A percentile compares a stretch with the other conserved stretches of the same genome.
Evolutionary conservation across 2,113 vertebrate genomes (phyloP).

Genomic region (Cisticola juncidis): DNA sequence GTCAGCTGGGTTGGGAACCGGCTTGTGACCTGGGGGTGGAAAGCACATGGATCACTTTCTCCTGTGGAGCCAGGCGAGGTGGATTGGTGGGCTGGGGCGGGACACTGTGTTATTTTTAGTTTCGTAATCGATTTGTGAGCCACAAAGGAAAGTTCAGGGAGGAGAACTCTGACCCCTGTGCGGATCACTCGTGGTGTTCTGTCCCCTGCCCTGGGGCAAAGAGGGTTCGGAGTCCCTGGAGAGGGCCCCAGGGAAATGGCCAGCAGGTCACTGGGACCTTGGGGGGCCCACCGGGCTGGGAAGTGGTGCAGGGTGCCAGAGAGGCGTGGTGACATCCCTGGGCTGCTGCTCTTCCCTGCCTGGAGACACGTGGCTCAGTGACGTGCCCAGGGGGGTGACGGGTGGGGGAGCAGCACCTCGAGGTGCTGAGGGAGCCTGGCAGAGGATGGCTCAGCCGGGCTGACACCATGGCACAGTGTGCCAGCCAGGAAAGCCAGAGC

Average conservation of each 20-base stretch:
- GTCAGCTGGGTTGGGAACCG: neutral
- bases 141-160: neutral
- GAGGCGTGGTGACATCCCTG: neutral
- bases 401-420: accelerated
- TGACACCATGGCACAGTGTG: neutral
- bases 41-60: neutral
- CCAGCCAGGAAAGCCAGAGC: neutral
- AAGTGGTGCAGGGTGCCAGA: neutral
- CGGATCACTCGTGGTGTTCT: accelerated
- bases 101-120: neutral
- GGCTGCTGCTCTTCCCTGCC: neutral
- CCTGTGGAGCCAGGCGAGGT: neutral
- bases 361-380: neutral
- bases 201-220: neutral
- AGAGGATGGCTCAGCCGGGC: neutral
- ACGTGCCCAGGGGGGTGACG: neutral
- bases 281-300: neutral
- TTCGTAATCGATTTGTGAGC: neutral
- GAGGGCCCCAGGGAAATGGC: neutral
- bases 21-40: neutral
- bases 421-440: neutral
- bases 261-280: neutral
- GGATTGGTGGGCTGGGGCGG: neutral
- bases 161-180: neutral
- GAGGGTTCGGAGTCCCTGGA: neutral